Evolutionary conservation across 2,888 invertebrate species (phyloP).

Genomic region (Euplexia lucipara): DNA sequence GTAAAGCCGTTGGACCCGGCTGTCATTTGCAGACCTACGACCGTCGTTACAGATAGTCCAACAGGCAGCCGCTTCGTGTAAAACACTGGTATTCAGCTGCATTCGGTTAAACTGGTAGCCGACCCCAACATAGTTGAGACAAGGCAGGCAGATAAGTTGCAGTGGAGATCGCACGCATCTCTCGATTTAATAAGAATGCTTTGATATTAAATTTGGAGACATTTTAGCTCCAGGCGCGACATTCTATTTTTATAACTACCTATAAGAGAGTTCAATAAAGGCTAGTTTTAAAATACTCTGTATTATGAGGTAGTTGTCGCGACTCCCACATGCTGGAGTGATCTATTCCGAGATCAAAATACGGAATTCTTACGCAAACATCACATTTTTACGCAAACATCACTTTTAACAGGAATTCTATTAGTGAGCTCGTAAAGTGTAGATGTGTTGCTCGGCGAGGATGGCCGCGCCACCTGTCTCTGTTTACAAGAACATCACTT

Average conservation of each 20-base stretch:
- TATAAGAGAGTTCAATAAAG: background rate
- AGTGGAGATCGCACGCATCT: no score
- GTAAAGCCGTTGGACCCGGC: no score
- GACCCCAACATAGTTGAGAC: no score
- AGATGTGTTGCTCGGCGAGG: conserved; percentile 14
- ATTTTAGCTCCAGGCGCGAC: background rate
- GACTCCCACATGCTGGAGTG: conserved; percentile 18
- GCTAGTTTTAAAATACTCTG: background rate
- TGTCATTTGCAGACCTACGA: no score
- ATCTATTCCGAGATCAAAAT: conserved; percentile 43
- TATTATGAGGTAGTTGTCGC: conserved; percentile 4
- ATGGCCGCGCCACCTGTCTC: conserved; percentile 47
- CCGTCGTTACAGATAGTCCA: no score
- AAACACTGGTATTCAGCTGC: no score
- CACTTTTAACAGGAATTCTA: conserved; percentile 59
- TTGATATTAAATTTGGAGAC: conserved; percentile 9
- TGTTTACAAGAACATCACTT: conserved; percentile 21
- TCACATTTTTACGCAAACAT: conserved; percentile 42
- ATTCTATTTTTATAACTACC: background rate
- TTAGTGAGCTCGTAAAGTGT: conserved; percentile 57
- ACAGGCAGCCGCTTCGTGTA: no score
- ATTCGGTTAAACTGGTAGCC: no score
- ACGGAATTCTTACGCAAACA: conserved; percentile 56
- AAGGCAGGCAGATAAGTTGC: no score
- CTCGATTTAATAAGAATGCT: no score